Base-by-base conservation (phyloP, 2,888 invertebrate species). In the Panorpa germanica region DNA sequence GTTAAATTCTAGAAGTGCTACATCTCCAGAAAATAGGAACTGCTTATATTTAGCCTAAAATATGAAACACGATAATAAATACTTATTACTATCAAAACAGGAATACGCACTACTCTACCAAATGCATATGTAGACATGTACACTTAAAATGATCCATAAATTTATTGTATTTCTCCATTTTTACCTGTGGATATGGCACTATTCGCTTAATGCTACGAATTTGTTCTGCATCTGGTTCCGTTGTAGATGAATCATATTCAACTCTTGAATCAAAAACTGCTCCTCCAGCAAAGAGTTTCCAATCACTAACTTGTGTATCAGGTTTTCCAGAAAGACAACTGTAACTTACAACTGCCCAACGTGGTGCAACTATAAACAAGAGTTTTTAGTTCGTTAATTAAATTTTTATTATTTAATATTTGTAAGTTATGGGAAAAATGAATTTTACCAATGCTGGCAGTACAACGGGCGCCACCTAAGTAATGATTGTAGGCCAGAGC, bases 1-100 rank as follows among this genome's bases (percentile, higher is more conserved):
- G 13, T 42, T 45, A 10, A 70, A 49, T 43, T 63, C 56, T 12
- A 70, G 48, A 21, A 70, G 48, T 13, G 62, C 65, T 17, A 65
- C 52, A 40, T 72, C 68, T 37, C 65, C 63, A 35, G 57, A 53
- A 40, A 60, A 66, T 34, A 63, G 51, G 37, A 65, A 61, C 41
- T 62, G 61, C 35, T 58, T 57, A 44, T 61, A 66, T 47, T 65
- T 65, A 1, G 50, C 52, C 54, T 58, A 36, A 30, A 50, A 47
- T 14, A 19, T 22, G 10, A 34, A 27, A 19, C 7, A 8, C 28
- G 11, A 26, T 10, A 20, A 28, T 16, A 16, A 21, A 12, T 14
- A 34, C 32, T 21, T 34, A 28, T 34, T 14, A 16, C 8, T 24
- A 10, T 9, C 25, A 14, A 8, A 10, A 27, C 15, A 11, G 16